These are phyloP conservation scores for Micromussa lordhowensis DNA, from an alignment of 92 coral and sea anemone species.

Conservation along the genomic window DNA sequence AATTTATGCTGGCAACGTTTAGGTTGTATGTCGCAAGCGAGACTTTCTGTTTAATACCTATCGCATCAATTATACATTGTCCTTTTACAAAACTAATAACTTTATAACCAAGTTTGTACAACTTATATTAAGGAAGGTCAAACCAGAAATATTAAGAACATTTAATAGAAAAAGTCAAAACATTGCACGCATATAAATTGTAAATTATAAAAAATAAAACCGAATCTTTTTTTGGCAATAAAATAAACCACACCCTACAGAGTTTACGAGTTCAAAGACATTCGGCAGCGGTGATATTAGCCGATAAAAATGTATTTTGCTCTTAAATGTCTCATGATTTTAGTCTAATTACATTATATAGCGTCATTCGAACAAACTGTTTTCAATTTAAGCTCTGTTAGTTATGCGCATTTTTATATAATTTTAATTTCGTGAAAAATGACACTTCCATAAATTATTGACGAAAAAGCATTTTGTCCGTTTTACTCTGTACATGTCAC, in stretches of 20 bases:
- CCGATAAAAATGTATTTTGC: background rate
- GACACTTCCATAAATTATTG: background rate
- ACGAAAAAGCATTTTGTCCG: background rate
- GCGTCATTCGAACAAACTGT: background rate
- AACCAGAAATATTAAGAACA: background rate
- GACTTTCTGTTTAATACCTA: background rate
- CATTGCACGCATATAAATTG: constrained; percentile 1
- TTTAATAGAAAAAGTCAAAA: background rate
- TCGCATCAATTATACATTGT: background rate
- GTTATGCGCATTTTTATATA: background rate
- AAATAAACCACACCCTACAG: background rate
- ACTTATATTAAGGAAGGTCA: background rate
- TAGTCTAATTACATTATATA: background rate
- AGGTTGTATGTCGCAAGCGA: background rate
- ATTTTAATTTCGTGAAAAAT: background rate
- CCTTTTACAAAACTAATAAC: background rate
- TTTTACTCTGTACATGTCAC: background rate
- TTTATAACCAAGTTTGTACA: background rate
- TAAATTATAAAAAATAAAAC: background rate
- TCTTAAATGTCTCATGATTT: background rate
- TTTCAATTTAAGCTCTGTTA: background rate
- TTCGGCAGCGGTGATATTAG: background rate
- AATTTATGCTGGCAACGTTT: background rate
- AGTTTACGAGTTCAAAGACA: background rate
- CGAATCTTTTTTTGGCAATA: background rate